Conservation (phyloP, 2,113 vertebrate genomes). For the human (Homo sapiens) region DNA sequence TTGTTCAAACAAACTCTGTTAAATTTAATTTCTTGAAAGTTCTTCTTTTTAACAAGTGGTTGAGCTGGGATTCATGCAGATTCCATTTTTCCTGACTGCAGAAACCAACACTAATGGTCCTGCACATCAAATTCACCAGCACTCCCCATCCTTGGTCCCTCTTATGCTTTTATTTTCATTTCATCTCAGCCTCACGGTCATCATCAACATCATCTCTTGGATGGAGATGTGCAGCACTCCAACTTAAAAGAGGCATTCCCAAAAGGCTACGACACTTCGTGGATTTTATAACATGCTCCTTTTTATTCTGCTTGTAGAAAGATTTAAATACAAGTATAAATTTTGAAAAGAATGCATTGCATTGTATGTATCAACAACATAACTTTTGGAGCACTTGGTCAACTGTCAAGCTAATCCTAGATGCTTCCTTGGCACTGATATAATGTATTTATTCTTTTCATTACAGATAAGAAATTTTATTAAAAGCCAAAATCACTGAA, state of each 20-base stretch:
- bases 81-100: not conserved
- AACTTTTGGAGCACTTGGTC: conserved; percentile 78
- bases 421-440: conserved; percentile 73
- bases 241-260: conserved; percentile 4
- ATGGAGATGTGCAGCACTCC: not conserved
- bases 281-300: not conserved
- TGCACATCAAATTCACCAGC: not conserved
- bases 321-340: conserved; percentile 73
- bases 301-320: conserved; percentile 33
- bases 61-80: not conserved
- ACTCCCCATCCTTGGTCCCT: not conserved
- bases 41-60: not conserved
- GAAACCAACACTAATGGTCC: not conserved
- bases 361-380: conserved; percentile 66
- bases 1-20: not conserved
- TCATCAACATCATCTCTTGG: not conserved
- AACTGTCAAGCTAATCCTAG: conserved; percentile 80
- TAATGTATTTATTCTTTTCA: conserved; percentile 83
- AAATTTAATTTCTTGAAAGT: not conserved
- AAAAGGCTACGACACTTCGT: not conserved
- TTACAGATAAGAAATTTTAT: conserved; percentile 77
- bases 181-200: not conserved
- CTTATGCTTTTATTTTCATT: not conserved
- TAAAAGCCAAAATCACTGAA: conserved; percentile 72
- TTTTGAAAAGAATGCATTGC: conserved; percentile 58